Evolutionary conservation across 2,113 vertebrate genomes (phyloP).

Genomic region (Romanogobio albipinnatus): DNA sequence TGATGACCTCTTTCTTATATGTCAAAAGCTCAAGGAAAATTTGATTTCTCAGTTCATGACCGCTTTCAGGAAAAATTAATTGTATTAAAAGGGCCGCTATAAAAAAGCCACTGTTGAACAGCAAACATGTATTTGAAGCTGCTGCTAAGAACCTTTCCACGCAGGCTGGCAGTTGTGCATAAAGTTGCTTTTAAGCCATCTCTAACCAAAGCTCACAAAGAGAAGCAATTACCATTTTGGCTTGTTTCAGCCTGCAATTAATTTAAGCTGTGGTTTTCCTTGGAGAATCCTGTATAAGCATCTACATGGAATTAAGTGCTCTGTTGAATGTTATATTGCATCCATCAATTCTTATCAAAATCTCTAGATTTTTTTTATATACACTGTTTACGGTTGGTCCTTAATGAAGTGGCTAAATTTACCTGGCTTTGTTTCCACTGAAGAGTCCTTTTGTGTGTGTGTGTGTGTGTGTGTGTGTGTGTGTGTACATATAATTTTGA

Average conservation of each 20-base stretch:
- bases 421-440: constrained; percentile 46
- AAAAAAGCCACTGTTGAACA: too few species aligned
- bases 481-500: constrained; percentile 35
- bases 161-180: too few species aligned
- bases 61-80: too few species aligned
- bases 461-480: constrained; percentile 20
- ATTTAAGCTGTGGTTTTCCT: not conserved
- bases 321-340: not conserved
- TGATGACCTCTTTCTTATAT: too few species aligned
- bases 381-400: constrained; percentile 22
- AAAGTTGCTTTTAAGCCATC: too few species aligned
- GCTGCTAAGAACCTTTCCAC: too few species aligned
- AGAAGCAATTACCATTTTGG: not conserved
- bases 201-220: too few species aligned
- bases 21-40: too few species aligned
- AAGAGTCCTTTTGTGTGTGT: constrained; percentile 38
- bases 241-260: not conserved
- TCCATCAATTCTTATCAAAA: constrained; percentile 19
- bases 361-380: not conserved
- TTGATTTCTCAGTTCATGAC: too few species aligned
- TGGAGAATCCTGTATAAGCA: not conserved
- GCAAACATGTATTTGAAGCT: too few species aligned
- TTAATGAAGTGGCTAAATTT: constrained; percentile 44
- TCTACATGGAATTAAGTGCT: not conserved
- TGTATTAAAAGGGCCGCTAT: too few species aligned